A percentile compares a stretch with the other conserved stretches of the same genome.
Conservation (phyloP, 2,113 vertebrate genomes). For the Pardalotus punctatus region DNA sequence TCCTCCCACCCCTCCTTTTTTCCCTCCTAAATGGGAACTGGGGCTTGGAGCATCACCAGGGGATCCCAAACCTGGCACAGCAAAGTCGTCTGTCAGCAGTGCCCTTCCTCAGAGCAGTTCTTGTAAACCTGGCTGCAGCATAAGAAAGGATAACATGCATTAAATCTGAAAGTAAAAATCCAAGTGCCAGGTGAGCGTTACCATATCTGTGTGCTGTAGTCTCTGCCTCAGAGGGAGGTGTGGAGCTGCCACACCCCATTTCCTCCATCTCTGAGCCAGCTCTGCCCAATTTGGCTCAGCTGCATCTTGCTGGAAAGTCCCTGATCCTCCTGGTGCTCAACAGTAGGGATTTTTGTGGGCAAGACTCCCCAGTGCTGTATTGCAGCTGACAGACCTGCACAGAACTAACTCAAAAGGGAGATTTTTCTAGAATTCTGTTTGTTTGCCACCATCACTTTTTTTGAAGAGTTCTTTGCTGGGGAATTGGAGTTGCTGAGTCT, state of each 20-base stretch:
- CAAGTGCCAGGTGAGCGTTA: neutral
- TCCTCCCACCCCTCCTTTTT: neutral
- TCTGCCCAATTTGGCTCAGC: neutral
- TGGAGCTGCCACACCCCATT: neutral
- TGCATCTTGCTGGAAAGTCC: too few species aligned
- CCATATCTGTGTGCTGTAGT: fast-evolving
- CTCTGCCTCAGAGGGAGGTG: neutral
- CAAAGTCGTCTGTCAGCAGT: neutral
- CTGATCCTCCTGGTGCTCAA: neutral
- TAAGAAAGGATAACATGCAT: neutral
- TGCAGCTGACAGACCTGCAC: neutral
- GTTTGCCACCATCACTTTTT: neutral
- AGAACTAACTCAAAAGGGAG: neutral
- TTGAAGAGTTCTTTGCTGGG: neutral
- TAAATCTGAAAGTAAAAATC: neutral
- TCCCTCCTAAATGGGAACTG: neutral
- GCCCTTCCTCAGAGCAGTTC: neutral
- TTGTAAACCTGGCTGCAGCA: neutral
- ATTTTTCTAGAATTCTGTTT: neutral
- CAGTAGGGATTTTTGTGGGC: neutral
- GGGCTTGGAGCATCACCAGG: neutral
- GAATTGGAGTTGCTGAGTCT: neutral
- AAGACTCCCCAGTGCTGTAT: too few species aligned
- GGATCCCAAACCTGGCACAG: neutral
- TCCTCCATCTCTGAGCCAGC: fast-evolving